Percentiles rank a stretch among this genome's conserved stretches.
These are phyloP conservation scores for Ciconia stormi DNA, from an alignment of 2,113 vertebrate species.

Conservation along the genomic window DNA sequence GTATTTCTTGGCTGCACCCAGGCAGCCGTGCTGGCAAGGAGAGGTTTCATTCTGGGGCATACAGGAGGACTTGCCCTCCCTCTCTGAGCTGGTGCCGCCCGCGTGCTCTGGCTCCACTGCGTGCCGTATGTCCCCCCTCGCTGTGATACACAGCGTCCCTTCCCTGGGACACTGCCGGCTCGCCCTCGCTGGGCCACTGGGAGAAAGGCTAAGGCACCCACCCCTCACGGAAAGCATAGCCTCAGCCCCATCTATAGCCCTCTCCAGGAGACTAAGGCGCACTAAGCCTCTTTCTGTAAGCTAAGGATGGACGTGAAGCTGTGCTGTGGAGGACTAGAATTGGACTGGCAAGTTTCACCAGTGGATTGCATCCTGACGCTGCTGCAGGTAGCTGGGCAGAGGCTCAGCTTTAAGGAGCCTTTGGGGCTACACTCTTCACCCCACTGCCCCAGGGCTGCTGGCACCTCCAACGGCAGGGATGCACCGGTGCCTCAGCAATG, in stretches of 20 bases:
- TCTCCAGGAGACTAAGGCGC: not conserved
- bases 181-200: too few species aligned
- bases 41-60: not conserved
- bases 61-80: not conserved
- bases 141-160: too few species aligned
- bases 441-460: not conserved
- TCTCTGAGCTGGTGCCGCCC: not conserved
- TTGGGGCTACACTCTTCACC: not conserved
- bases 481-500: not conserved
- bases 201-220: not conserved
- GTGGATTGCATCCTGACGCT: not conserved
- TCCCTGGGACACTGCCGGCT: not conserved
- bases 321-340: not conserved
- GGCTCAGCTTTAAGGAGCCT: not conserved
- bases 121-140: not conserved
- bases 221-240: not conserved
- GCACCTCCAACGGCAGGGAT: not conserved
- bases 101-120: not conserved
- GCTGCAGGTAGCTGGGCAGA: not conserved
- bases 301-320: not conserved
- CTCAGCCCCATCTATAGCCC: not conserved
- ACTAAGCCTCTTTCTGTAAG: not conserved
- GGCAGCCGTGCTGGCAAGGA: not conserved
- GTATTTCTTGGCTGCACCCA: not conserved
- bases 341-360: not conserved